Percentiles rank a stretch among this genome's conserved stretches.
These are phyloP conservation scores for Hydropotes inermis DNA, from an alignment of 2,113 vertebrate genomes.

Conservation along the genomic window DNA sequence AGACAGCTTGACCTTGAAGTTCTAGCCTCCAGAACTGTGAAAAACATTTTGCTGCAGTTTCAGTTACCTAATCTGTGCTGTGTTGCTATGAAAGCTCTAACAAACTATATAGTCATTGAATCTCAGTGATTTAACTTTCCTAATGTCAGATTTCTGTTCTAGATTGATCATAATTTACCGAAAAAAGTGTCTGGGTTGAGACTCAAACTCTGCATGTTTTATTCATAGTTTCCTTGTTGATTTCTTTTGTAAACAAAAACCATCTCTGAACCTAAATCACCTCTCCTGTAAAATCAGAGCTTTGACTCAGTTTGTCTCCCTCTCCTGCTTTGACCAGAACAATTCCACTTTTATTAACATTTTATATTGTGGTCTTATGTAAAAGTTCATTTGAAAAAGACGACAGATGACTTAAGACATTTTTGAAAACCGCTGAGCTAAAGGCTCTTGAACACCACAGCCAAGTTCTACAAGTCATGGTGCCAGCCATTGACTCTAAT, in stretches of 20 bases:
- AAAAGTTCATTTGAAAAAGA: slow-evolving; percentile 17
- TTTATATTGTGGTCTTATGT: background rate
- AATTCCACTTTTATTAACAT: background rate
- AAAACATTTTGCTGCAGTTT: background rate
- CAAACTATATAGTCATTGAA: no score
- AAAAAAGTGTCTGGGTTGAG: background rate
- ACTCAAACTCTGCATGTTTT: background rate
- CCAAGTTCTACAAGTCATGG: background rate
- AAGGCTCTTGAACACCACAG: background rate
- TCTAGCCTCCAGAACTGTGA: background rate
- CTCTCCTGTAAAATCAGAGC: background rate
- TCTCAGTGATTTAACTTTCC: background rate
- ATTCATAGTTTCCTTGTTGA: background rate
- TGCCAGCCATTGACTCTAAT: background rate
- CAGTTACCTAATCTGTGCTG: fast-evolving
- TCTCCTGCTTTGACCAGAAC: background rate
- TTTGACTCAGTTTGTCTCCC: background rate
- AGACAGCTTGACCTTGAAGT: background rate
- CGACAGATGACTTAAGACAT: background rate
- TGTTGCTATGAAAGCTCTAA: no score
- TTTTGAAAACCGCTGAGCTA: background rate
- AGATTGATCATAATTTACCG: background rate
- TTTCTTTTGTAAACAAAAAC: background rate
- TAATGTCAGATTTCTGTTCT: background rate
- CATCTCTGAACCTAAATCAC: background rate